Conservation (phyloP, 2,113 vertebrate species). For the Tapirus terrestris region DNA sequence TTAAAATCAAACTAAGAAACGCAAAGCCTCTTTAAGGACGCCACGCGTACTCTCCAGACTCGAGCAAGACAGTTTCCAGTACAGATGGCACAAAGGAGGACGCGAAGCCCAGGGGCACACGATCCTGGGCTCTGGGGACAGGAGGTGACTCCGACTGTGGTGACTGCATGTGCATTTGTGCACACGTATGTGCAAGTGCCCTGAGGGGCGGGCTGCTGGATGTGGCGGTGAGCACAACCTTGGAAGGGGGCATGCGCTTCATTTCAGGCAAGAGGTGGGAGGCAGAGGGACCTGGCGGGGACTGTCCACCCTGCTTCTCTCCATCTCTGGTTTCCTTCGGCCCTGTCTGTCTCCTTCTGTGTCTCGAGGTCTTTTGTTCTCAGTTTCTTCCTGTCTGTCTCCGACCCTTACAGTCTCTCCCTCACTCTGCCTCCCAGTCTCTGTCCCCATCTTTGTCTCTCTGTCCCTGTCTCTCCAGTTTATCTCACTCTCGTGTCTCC, state of each 20-base stretch:
- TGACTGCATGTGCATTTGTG: neutral
- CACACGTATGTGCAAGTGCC: rapidly evolving
- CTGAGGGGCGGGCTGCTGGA: neutral
- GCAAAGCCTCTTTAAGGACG: neutral
- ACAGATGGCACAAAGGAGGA: neutral
- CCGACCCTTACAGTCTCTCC: neutral
- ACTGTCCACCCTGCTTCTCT: neutral
- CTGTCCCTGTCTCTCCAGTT: neutral
- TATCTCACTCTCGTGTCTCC: neutral
- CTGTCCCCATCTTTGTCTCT: neutral
- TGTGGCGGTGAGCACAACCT: too few species aligned
- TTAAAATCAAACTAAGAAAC: constrained; percentile 56
- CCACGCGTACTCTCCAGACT: neutral
- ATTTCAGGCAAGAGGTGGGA: neutral
- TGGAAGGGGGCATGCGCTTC: rapidly evolving
- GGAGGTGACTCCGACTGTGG: neutral
- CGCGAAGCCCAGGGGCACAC: neutral
- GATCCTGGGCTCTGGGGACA: neutral
- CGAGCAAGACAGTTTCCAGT: constrained; percentile 48
- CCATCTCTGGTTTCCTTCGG: neutral
- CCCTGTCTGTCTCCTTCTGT: neutral
- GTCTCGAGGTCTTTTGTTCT: neutral
- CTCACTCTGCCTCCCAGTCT: neutral
- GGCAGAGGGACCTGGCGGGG: neutral
- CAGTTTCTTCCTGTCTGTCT: neutral